Evolutionary conservation across 2,888 invertebrate genomes (phyloP).

Genomic region (Meta bourneti): DNA sequence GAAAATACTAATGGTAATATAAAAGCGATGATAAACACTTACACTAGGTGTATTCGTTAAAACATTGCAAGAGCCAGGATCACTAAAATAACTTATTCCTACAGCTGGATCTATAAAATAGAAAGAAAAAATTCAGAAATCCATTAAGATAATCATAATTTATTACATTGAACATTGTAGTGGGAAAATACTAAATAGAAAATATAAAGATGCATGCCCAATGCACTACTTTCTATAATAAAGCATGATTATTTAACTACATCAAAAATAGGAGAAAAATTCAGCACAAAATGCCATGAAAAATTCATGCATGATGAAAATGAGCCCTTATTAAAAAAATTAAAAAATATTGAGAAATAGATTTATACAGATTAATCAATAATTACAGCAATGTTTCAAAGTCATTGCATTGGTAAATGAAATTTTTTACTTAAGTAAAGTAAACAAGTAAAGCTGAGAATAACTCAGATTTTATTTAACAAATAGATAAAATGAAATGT

Average conservation of each 20-base stretch:
- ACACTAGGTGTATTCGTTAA: conserved; percentile 69
- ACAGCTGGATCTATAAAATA: conserved; percentile 57
- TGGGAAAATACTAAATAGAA: background rate
- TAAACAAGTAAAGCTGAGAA: no score
- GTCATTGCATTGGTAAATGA: no score
- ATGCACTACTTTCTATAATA: conserved; percentile 7
- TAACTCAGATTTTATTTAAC: no score
- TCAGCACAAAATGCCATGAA: background rate
- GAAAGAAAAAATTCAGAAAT: conserved; percentile 1
- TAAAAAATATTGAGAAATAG: no score
- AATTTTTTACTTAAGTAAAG: no score
- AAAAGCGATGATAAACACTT: conserved; percentile 9
- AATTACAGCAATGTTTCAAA: no score
- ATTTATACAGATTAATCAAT: no score
- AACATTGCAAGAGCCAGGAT: conserved; percentile 71
- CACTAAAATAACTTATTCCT: conserved; percentile 71
- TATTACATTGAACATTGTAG: background rate
- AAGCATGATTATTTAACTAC: background rate
- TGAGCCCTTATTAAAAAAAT: no score
- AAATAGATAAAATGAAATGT: no score
- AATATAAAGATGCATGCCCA: conserved; percentile 12
- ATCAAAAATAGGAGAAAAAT: background rate
- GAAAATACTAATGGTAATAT: no score
- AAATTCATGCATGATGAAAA: background rate
- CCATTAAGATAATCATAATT: background rate